Percentiles rank a stretch among this genome's conserved stretches.
Conservation (phyloP, 2,888 invertebrate genomes). For the Orthonychiurus folsomi region DNA sequence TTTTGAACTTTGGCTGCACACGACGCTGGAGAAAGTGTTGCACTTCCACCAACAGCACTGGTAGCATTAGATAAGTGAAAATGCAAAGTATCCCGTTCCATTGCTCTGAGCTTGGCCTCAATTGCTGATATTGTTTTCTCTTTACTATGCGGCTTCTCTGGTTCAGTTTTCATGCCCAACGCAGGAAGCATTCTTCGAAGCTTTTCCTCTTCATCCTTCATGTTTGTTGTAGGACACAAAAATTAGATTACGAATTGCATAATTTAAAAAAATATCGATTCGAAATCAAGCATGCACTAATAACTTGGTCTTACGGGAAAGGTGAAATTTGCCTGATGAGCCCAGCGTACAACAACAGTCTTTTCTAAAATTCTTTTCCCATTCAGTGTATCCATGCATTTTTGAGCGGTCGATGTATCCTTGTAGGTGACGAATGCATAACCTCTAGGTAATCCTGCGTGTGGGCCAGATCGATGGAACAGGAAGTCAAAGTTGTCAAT, state of each 20-base stretch:
- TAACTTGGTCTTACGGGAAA: conserved; percentile 9
- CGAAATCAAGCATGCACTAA: neutral
- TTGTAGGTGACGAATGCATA: conserved; percentile 85
- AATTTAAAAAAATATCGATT: neutral
- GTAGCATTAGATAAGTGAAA: conserved; percentile 14
- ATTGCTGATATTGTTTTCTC: conserved; percentile 70
- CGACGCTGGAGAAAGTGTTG: neutral
- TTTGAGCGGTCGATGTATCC: conserved; percentile 57
- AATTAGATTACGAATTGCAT: neutral
- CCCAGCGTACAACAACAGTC: conserved; percentile 69
- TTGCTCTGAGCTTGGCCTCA: conserved; percentile 72
- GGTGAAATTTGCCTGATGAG: conserved; percentile 43
- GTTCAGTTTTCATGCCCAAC: conserved; percentile 24
- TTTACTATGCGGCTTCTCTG: conserved; percentile 53
- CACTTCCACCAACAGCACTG: neutral
- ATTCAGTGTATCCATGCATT: conserved; percentile 63
- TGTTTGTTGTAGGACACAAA: too few relatives aligned
- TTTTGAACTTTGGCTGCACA: neutral
- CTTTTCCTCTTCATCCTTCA: conserved; percentile 70
- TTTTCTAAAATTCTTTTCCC: conserved; percentile 65
- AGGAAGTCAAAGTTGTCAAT: conserved; percentile 93
- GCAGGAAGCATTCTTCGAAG: conserved; percentile 58
- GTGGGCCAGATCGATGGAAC: conserved; percentile 83
- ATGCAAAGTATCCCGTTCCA: conserved; percentile 49
- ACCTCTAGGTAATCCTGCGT: conserved; percentile 63